Conservation (phyloP, 1,140 invertebrate genomes). For the Heliconius himera region DNA sequence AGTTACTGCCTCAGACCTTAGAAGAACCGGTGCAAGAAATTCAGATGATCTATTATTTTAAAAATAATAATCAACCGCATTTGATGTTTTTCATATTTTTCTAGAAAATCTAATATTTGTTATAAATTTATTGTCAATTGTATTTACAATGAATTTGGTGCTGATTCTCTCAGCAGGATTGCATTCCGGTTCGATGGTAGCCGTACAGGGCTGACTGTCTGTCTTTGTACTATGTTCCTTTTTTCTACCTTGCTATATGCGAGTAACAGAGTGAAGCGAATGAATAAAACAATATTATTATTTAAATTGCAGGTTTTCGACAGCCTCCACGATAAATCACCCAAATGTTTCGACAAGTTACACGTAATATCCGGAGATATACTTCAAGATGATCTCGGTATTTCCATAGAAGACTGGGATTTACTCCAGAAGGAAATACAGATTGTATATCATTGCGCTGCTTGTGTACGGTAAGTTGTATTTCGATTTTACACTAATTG, state of each 20-base stretch:
- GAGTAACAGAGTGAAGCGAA: background rate
- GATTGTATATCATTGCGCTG: conserved; percentile 95
- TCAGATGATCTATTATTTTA: no score
- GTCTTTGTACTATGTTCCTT: background rate
- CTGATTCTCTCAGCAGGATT: no score
- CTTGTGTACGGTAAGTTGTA: conserved; percentile 85
- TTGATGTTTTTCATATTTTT: no score
- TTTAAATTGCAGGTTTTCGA: conserved; percentile 85
- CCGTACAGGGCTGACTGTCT: no score
- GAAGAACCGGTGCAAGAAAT: no score
- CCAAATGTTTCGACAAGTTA: conserved; percentile 87
- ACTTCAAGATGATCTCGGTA: conserved; percentile 88
- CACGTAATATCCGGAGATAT: conserved; percentile 92
- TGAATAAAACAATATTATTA: background rate
- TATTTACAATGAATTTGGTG: no score
- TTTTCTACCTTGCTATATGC: background rate
- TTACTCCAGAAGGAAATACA: conserved; percentile 84
- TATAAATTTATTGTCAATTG: no score
- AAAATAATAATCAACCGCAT: no score
- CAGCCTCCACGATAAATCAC: conserved; percentile 82
- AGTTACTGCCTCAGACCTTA: no score
- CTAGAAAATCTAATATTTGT: no score
- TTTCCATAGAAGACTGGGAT: conserved; percentile 84
- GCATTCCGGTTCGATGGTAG: no score
- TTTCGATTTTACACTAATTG: background rate